These are phyloP conservation scores for Chymomyza procnemis DNA, from an alignment of 2,888 invertebrate genomes.

Conservation along the genomic window DNA sequence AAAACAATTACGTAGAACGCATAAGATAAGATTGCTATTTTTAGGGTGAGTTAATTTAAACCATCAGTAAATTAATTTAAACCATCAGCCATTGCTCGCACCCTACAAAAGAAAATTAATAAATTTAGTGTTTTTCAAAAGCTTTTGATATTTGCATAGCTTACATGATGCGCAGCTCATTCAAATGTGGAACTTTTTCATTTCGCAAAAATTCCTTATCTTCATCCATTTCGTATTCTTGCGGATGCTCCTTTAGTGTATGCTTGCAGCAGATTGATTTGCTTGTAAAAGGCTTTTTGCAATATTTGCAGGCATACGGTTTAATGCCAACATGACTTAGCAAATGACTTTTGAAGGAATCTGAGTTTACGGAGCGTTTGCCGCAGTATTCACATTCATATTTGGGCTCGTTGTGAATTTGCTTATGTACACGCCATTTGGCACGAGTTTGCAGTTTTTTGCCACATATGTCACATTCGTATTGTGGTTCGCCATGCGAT, in stretches of 20 bases:
- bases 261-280: slow-evolving; percentile 77
- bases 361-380: slow-evolving; percentile 74
- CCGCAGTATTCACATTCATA: slow-evolving; percentile 75
- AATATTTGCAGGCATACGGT: slow-evolving; percentile 77
- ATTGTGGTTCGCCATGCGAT: slow-evolving; percentile 77
- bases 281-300: slow-evolving; percentile 76
- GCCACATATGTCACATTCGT: slow-evolving; percentile 78
- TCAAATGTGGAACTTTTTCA: slow-evolving; percentile 75
- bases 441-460: slow-evolving; percentile 77
- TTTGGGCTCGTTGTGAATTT: slow-evolving; percentile 74
- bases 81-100: neutral
- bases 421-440: slow-evolving; percentile 78
- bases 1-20: too few relatives aligned
- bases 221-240: slow-evolving; percentile 70
- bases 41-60: too few relatives aligned
- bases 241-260: slow-evolving; percentile 75
- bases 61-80: neutral
- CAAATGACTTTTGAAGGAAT: slow-evolving; percentile 76
- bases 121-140: too few relatives aligned
- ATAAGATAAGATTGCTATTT: too few relatives aligned
- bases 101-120: neutral
- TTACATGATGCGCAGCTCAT: slow-evolving; percentile 75
- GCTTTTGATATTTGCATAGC: slow-evolving; percentile 10
- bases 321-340: slow-evolving; percentile 76
- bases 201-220: slow-evolving; percentile 58